Percentiles rank a stretch among this genome's conserved stretches.
These are phyloP conservation scores for Cnemophilus loriae DNA, from an alignment of 2,113 vertebrate species.

Conservation along the genomic window DNA sequence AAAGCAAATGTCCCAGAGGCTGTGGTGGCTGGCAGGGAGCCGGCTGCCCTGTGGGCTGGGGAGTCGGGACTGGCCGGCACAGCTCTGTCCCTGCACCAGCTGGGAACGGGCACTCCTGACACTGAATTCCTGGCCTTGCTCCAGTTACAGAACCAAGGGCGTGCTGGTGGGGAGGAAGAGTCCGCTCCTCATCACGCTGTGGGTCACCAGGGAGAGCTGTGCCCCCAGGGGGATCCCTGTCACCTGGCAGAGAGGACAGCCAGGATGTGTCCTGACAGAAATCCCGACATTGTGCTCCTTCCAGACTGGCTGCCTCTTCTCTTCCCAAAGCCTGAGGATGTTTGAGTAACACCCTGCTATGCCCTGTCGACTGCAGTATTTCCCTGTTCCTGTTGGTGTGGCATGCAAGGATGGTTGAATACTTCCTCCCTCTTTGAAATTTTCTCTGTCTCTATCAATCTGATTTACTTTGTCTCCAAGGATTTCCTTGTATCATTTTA, in stretches of 20 bases:
- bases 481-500: accelerated
- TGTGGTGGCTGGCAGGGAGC: background rate
- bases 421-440: background rate
- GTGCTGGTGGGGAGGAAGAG: background rate
- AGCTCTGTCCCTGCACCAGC: background rate
- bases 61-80: background rate
- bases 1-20: background rate
- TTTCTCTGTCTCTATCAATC: background rate
- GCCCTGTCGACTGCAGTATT: accelerated
- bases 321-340: background rate
- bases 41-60: background rate
- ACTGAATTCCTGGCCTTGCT: background rate
- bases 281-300: accelerated
- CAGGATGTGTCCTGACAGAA: background rate
- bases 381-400: background rate
- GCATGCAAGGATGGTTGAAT: accelerated
- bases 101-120: background rate
- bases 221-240: background rate
- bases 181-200: accelerated
- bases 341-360: background rate
- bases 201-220: accelerated
- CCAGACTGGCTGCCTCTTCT: background rate
- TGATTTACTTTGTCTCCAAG: background rate
- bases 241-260: background rate
- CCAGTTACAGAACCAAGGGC: background rate